phyloP scores from a whole-genome alignment of 2,888 invertebrate genomes.

The Bombylius discolor region DNA sequence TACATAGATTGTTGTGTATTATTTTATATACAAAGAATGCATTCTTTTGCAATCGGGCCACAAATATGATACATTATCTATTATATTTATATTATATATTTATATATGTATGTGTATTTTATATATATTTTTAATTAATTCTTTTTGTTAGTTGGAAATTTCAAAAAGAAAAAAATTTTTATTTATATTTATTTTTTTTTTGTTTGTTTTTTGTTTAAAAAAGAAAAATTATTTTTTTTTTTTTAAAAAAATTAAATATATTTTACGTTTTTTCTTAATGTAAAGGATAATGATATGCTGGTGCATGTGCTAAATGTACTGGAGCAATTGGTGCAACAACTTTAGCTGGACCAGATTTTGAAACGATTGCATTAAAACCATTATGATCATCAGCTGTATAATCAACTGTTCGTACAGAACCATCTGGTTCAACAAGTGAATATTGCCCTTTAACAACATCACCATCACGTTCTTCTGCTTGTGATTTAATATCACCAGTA shows the following conservation, averaged over 20 bases:
- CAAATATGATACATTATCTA: no score
- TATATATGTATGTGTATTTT: no score
- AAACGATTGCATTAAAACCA: constrained; percentile 58
- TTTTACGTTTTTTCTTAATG: constrained; percentile 7
- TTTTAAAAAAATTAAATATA: not conserved
- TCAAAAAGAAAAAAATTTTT: no score
- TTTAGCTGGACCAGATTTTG: constrained; percentile 48
- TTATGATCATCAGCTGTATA: constrained; percentile 58
- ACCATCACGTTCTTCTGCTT: constrained; percentile 55
- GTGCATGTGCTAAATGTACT: constrained; percentile 33
- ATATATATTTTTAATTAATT: no score
- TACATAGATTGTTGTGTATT: no score
- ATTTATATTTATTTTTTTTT: no score
- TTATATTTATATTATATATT: no score
- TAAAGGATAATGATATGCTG: constrained; percentile 35
- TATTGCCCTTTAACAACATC: constrained; percentile 60
- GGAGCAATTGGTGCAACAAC: constrained; percentile 31
- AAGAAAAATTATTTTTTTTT: no score
- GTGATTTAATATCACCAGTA: constrained; percentile 59
- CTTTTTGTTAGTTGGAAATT: no score
- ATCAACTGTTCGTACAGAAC: constrained; percentile 42
- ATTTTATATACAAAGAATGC: no score
- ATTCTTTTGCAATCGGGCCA: no score
- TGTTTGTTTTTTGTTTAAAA: no score
- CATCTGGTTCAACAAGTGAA: constrained; percentile 39